Percentiles rank a stretch among this genome's conserved stretches.
Conservation (phyloP, 2,888 invertebrate genomes). For the Thera obeliscata region DNA sequence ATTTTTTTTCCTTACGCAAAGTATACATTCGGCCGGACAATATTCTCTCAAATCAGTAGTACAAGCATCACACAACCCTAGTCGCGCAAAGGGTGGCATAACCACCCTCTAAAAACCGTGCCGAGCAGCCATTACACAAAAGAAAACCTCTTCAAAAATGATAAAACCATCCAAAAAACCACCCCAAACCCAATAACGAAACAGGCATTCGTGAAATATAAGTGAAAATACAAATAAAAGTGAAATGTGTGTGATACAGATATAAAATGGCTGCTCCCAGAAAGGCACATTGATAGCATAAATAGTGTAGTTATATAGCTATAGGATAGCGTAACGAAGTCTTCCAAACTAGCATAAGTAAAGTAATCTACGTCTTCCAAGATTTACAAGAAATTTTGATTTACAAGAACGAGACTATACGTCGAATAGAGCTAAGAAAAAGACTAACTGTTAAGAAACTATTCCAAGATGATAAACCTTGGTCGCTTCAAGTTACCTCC, state of each 20-base stretch:
- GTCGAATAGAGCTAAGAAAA: constrained; percentile 27
- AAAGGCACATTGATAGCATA: constrained; percentile 53
- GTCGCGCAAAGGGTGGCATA: constrained; percentile 43
- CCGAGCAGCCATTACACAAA: constrained; percentile 64
- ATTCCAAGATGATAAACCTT: constrained; percentile 66
- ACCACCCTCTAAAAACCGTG: constrained; percentile 51
- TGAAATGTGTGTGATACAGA: constrained; percentile 40
- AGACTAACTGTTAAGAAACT: constrained; percentile 9
- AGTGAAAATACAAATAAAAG: constrained; percentile 35
- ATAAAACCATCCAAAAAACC: constrained; percentile 39
- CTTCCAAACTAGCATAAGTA: constrained; percentile 68
- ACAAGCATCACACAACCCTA: constrained; percentile 18
- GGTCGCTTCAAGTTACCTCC: constrained; percentile 88
- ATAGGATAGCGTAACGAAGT: constrained; percentile 75
- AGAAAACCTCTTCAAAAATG: constrained; percentile 66
- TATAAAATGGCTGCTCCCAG: constrained; percentile 65
- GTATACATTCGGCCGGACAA: constrained; percentile 3
- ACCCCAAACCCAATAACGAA: constrained; percentile 38
- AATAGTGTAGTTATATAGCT: constrained; percentile 51
- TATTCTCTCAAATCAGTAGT: not conserved
- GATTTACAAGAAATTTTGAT: constrained; percentile 40
- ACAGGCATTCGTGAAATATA: constrained; percentile 40
- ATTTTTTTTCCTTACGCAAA: too few relatives aligned
- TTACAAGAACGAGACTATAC: constrained; percentile 22
- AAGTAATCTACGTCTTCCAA: constrained; percentile 55